Base-by-base conservation (phyloP, 2,888 invertebrate genomes). In the Pyrrhosoma nymphula region DNA sequence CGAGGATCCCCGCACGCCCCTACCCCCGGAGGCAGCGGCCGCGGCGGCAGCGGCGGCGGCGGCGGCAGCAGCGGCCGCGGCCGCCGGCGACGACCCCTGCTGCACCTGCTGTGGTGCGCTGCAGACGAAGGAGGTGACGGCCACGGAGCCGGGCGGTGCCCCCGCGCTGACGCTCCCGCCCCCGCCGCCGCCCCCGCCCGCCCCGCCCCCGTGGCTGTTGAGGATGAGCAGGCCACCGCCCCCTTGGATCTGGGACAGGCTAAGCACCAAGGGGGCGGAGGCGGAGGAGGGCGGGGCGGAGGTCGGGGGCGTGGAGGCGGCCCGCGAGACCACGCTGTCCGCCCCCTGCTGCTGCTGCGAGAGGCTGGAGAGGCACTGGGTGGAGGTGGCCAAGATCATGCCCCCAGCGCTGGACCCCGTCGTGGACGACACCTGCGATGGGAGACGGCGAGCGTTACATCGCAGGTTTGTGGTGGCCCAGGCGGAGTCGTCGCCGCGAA, bases 181-280 rank as follows among this genome's bases (percentile, higher is more conserved):
- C 39, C 23, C 56, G 30, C 30, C 60, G 20, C 95, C 60, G 12
- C 60, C 95, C 96, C 96, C 0, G 97, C 96, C 95, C 20, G 18
- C 60, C 98, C 95, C 95, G 96, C 96, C 95, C 95, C 96, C 96
- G 95, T 98, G 97, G 96, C 98, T 98, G 96, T 98, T 99, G 69
- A 99, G 97, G 96, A 99, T 99, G 95, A 99, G 97, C 95, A 99
- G 97, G 96, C 98, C 98, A 95, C 98, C 98, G 82, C 98, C 98
- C 88, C 98, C 98, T 97, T 98, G 99, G 95, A 99, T 98, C 97
- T 98, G 99, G 95, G 98, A 98, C 96, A 99, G 97, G 96, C 98
- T 99, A 96, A 99, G 97, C 96, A 99, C 98, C 96, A 98, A 97
- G 26, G 98, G 98, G 95, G 98, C 97, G 97, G 95, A 95, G 30